A percentile compares a stretch with the other conserved stretches of the same genome.
phyloP scores from a whole-genome alignment of 2,797 vertebrate genomes.

The Tragelaphus eurycerus region DNA sequence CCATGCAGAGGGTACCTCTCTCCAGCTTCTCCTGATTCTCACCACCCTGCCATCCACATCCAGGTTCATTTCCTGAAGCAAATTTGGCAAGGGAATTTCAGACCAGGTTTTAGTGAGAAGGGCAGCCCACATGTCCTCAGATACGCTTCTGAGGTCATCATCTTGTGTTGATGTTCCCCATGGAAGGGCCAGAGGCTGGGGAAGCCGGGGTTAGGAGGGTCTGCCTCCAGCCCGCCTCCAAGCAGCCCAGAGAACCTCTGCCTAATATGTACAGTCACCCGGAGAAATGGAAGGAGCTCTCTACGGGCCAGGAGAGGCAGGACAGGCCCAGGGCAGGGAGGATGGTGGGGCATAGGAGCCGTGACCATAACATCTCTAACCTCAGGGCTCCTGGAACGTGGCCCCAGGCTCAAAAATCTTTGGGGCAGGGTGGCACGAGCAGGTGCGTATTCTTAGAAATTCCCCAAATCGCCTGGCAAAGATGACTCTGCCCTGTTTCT shows the following conservation, averaged over 20 bases:
- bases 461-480: background rate
- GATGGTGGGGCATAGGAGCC: rapidly evolving
- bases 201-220: rapidly evolving
- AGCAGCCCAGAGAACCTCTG: background rate
- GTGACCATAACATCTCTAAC: background rate
- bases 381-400: background rate
- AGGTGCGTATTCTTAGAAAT: background rate
- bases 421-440: background rate
- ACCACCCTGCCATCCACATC: no score
- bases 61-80: background rate
- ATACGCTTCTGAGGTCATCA: background rate
- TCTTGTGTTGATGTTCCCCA: background rate
- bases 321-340: background rate
- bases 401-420: background rate
- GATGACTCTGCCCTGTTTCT: background rate
- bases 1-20: background rate
- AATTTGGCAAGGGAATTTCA: background rate
- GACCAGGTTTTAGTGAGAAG: background rate
- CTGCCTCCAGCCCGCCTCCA: background rate
- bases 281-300: background rate
- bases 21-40: background rate
- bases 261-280: background rate
- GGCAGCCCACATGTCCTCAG: background rate
- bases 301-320: background rate
- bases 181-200: background rate